Percentiles rank a stretch among this genome's conserved stretches.
Conservation (phyloP, 1,140 invertebrate genomes). For the Paramacrobiotus metropolitanus region DNA sequence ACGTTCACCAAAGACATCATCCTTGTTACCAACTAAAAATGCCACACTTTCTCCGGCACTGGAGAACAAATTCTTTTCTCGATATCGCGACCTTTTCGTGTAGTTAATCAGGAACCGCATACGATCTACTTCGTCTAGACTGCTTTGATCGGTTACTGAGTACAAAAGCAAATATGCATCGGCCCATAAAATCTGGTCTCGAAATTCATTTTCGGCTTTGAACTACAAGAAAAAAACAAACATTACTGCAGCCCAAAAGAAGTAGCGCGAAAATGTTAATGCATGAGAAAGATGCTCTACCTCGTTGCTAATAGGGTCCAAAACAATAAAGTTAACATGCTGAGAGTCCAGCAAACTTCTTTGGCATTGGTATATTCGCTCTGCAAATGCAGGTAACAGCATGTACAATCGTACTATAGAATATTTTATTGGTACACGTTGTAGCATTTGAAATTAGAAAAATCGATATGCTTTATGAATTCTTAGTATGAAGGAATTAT, state of each 20-base stretch:
- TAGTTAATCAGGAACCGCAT: conserved; percentile 52
- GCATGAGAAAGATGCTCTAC: neutral
- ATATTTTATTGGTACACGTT: too few relatives aligned
- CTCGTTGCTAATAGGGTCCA: neutral
- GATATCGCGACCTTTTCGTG: conserved; percentile 37
- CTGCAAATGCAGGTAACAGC: neutral
- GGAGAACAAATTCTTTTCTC: neutral
- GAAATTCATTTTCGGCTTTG: conserved; percentile 37
- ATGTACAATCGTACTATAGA: too few relatives aligned
- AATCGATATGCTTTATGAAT: too few relatives aligned
- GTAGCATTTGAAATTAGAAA: too few relatives aligned
- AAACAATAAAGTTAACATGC: neutral
- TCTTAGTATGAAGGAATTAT: neutral
- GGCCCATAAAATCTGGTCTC: conserved; percentile 60
- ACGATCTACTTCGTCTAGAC: conserved; percentile 52
- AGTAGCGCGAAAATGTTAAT: neutral
- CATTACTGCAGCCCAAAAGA: too few relatives aligned
- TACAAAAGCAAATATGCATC: conserved; percentile 69
- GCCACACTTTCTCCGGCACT: neutral
- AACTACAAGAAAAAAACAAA: neutral
- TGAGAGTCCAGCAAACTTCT: too few relatives aligned
- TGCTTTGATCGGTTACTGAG: conserved; percentile 61
- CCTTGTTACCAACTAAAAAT: conserved; percentile 52
- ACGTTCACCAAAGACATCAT: conserved; percentile 42
- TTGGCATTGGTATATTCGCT: neutral